Conservation (phyloP, 1,140 invertebrate genomes). For the Cheumatopsyche charites region DNA sequence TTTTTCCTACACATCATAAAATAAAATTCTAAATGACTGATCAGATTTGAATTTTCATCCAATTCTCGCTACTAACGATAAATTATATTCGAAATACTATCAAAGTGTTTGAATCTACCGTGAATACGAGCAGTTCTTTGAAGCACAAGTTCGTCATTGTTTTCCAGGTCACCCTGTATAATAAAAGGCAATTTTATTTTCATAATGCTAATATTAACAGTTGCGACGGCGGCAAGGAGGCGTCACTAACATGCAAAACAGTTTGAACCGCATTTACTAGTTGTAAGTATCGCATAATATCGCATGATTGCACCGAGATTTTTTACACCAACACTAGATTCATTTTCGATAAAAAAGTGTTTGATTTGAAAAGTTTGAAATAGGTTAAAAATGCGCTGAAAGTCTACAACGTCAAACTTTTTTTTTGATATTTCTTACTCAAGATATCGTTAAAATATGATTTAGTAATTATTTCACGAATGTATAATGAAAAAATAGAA, state of each 20-base stretch:
- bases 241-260: conserved; percentile 41
- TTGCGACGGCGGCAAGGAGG: conserved; percentile 14
- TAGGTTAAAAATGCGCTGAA: background rate
- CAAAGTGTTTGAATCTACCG: too few species aligned
- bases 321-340: conserved; percentile 12
- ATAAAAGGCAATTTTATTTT: conserved; percentile 19
- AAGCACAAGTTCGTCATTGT: too few species aligned
- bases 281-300: conserved; percentile 35
- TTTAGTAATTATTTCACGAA: too few species aligned
- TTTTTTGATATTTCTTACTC: too few species aligned
- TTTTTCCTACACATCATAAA: too few species aligned
- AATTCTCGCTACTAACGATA: too few species aligned
- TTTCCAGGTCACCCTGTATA: too few species aligned
- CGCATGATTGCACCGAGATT: conserved; percentile 36
- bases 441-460: too few species aligned
- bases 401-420: background rate
- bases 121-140: too few species aligned
- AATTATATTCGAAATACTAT: too few species aligned
- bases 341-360: background rate
- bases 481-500: background rate
- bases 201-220: conserved; percentile 32
- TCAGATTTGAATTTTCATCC: too few species aligned
- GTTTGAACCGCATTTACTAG: conserved; percentile 12
- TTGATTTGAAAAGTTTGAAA: conserved; percentile 1
- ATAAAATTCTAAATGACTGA: too few species aligned